phyloP scores from a whole-genome alignment of 2,888 invertebrate species.

The Apomyelois bistriatella region DNA sequence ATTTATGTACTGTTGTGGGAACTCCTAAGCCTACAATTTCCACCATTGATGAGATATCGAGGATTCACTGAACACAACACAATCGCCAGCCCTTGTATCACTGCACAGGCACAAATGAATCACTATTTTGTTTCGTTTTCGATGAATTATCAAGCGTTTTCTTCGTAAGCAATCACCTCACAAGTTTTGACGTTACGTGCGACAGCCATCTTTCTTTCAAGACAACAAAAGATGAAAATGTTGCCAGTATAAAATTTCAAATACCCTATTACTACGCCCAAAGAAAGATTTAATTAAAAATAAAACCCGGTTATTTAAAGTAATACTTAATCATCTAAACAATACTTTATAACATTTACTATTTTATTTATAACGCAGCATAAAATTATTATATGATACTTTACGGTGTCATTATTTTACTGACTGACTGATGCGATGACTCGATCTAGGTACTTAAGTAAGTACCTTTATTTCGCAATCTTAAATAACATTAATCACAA shows the following conservation, averaged over 20 bases:
- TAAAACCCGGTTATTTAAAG: too few relatives aligned
- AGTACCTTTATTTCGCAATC: too few relatives aligned
- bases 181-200: constrained; percentile 66
- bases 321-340: too few relatives aligned
- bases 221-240: constrained; percentile 57
- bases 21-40: constrained; percentile 34
- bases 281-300: too few relatives aligned
- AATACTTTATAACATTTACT: too few relatives aligned
- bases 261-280: too few relatives aligned
- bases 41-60: constrained; percentile 39
- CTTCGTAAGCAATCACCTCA: constrained; percentile 48
- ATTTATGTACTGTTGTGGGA: constrained; percentile 52
- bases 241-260: constrained; percentile 37
- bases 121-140: constrained; percentile 35
- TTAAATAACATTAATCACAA: too few relatives aligned
- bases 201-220: constrained; percentile 70
- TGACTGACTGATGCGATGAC: too few relatives aligned
- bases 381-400: too few relatives aligned
- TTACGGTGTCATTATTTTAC: too few relatives aligned
- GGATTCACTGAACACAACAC: constrained; percentile 32
- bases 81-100: constrained; percentile 35
- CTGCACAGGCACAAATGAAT: constrained; percentile 42
- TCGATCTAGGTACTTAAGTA: too few relatives aligned
- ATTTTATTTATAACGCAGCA: too few relatives aligned
- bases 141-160: constrained; percentile 58